Base-by-base conservation (phyloP, 2,797 vertebrate genomes). In the Ptychadena robeensis region DNA sequence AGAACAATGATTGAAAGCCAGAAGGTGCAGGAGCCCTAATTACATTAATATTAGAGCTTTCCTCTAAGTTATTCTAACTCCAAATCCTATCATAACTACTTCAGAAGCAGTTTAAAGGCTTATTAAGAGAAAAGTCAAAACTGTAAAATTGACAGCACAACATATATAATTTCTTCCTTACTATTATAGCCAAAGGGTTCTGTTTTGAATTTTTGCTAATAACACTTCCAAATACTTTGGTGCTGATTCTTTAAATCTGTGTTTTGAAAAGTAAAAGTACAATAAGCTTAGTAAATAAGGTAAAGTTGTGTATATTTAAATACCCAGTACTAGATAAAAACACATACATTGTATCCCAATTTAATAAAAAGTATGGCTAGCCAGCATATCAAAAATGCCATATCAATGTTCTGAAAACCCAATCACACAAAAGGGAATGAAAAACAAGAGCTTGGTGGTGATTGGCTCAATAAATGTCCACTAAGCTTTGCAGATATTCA, bases 1-100 rank as follows among this genome's bases (percentile, higher is more conserved):
- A 82, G 67, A 78, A 78, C 74, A 78, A 78, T 72, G 40, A 72
- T 4, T 48, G 18, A 72, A 78, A 40, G 57, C 4, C 34, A 70
- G 53, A 82, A 82, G 81, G 66, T 70, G 28, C 34, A 27, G 5
- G 4, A 63, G 4, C 48, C 32, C 66, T 15, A 40, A 80, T 25
- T 22, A 70, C 8, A 40, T 28, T 22, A 22, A 15, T 70, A 34
- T 57, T 7, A 79, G 9, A 11, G 15, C 10, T 57, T 78, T 40
- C 14, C 14, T 57, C 35, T 67, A 61, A 61, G 59, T 61, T 9
- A 4, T 38, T n/a, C 25, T 28, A 1, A 12, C 27, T 59, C 31
- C 25, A 15, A 11, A 34, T 28, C 27, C 14, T 14, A n/a, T 30
- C 30, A 64, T 12, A 40, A 34, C 25, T 30, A 64, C 34, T 64